Conservation (phyloP, 1,140 invertebrate genomes). For the Drosophila orosa region DNA sequence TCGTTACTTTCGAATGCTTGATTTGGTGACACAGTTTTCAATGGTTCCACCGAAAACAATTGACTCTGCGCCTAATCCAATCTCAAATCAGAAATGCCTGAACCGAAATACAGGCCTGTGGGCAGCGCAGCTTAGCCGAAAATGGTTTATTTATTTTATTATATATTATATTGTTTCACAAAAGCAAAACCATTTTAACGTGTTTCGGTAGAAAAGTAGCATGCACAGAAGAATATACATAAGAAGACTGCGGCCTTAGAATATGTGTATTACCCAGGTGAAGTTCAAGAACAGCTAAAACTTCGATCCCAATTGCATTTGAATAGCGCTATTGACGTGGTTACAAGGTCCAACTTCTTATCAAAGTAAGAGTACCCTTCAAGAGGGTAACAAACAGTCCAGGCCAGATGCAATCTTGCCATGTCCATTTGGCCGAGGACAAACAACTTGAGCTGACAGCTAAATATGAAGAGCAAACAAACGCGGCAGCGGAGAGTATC, state of each 20-base stretch:
- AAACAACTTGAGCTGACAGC: conserved; percentile 44
- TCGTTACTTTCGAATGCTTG: conserved; percentile 53
- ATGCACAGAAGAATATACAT: background rate
- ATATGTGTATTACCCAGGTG: background rate
- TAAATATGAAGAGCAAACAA: conserved; percentile 49
- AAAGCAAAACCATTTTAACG: background rate
- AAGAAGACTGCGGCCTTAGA: background rate
- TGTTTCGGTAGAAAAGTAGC: background rate
- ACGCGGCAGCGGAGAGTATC: background rate
- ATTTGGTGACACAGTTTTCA: conserved; percentile 52
- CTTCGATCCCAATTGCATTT: background rate
- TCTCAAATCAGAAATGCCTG: conserved; percentile 2
- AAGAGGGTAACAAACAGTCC: conserved; percentile 1
- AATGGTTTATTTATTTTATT: background rate
- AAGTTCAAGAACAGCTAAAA: background rate
- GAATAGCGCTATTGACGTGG: background rate
- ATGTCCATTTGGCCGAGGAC: conserved; percentile 7
- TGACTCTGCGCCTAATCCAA: conserved; percentile 5
- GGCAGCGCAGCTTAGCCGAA: too few species aligned
- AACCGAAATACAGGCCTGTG: background rate
- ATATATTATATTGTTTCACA: background rate
- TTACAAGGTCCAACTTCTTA: background rate
- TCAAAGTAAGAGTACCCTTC: background rate
- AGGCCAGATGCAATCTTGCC: conserved; percentile 15
- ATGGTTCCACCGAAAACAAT: conserved; percentile 13